These are phyloP conservation scores for Portevinia maculata DNA, from an alignment of 2,888 invertebrate species.

Conservation along the genomic window DNA sequence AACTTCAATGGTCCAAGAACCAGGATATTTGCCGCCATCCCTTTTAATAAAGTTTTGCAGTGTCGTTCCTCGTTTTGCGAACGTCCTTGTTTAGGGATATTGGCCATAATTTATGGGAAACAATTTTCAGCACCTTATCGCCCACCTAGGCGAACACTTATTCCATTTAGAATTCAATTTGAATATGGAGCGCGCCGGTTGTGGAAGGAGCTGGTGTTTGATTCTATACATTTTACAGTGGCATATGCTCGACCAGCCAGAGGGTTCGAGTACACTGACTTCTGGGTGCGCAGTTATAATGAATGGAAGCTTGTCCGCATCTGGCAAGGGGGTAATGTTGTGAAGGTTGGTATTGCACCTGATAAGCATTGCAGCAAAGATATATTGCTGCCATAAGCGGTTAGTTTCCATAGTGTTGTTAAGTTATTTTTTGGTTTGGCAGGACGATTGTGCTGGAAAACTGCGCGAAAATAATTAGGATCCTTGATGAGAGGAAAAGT, in stretches of 20 bases:
- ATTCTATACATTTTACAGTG: constrained; percentile 30
- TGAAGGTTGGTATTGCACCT: constrained; percentile 50
- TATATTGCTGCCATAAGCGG: constrained; percentile 41
- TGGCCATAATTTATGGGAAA: constrained; percentile 57
- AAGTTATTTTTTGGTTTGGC: constrained; percentile 11
- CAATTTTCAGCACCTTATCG: constrained; percentile 65
- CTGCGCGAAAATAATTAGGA: constrained; percentile 63
- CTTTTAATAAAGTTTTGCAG: constrained; percentile 35
- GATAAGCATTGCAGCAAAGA: constrained; percentile 46
- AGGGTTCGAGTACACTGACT: constrained; percentile 43
- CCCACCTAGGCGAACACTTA: constrained; percentile 46
- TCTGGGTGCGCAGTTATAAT: constrained; percentile 52
- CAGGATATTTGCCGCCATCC: not conserved
- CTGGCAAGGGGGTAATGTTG: constrained; percentile 19
- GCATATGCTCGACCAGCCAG: constrained; percentile 46
- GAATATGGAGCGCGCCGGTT: constrained; percentile 23
- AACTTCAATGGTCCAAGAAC: not conserved
- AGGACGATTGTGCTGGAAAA: not conserved
- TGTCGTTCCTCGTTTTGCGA: constrained; percentile 17
- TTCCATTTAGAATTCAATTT: constrained; percentile 68
- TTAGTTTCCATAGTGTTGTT: constrained; percentile 23
- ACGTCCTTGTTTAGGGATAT: constrained; percentile 28
- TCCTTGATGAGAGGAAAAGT: constrained; percentile 55
- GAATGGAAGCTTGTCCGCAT: constrained; percentile 62
- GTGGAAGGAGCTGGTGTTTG: not conserved